These are phyloP conservation scores for Oasisia sp. DNA, from an alignment of 2,888 invertebrate genomes.

Conservation along the genomic window DNA sequence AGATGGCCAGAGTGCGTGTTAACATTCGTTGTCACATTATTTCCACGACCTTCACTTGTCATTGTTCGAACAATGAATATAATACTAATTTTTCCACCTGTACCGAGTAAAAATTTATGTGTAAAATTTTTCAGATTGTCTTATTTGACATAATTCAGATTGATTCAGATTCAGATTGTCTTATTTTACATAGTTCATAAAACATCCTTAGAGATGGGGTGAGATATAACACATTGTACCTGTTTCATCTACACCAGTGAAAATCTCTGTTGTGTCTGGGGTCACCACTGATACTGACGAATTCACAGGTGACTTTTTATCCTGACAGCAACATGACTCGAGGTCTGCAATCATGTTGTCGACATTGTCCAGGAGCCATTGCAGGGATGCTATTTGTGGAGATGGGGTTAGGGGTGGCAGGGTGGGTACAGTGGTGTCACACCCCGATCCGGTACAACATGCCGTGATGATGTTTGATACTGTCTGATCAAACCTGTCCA, in stretches of 20 bases:
- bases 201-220: background rate
- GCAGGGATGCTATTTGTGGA: background rate
- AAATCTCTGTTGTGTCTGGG: background rate
- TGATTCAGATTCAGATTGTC: background rate
- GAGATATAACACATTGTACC: background rate
- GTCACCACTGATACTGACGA: background rate
- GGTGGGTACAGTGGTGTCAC: background rate
- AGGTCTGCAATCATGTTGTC: background rate
- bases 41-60: no score
- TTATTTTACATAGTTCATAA: background rate
- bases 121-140: no score
- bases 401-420: background rate
- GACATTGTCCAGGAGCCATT: background rate
- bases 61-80: no score
- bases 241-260: background rate
- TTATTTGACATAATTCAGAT: no score
- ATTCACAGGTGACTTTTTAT: background rate
- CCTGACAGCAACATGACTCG: background rate
- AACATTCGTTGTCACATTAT: no score
- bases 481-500: background rate
- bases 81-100: no score
- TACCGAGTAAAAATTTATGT: no score
- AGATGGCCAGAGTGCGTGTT: no score
- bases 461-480: background rate
- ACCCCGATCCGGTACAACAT: background rate